These are phyloP conservation scores for Mallateleia sp. DNA, from an alignment of 2,888 invertebrate genomes.

Conservation along the genomic window DNA sequence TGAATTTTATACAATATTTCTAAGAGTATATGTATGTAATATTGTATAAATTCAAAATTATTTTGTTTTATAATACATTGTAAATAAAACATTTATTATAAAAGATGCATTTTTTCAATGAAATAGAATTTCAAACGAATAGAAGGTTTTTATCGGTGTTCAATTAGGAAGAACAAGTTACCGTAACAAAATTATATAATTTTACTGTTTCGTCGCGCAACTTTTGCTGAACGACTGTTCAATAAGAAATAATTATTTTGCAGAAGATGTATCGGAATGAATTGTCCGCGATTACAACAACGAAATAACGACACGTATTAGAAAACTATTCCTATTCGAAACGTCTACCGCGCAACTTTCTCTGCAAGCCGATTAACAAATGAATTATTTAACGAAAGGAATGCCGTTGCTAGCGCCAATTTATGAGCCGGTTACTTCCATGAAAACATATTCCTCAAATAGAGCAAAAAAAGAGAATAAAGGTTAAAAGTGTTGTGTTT, in stretches of 20 bases:
- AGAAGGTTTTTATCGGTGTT: too few relatives aligned
- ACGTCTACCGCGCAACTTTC: constrained; percentile 80
- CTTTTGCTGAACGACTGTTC: neutral
- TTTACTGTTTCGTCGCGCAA: too few relatives aligned
- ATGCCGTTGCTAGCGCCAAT: constrained; percentile 57
- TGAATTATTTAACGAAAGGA: constrained; percentile 82
- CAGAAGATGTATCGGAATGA: constrained; percentile 23
- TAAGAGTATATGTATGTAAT: too few relatives aligned
- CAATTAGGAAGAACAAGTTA: too few relatives aligned
- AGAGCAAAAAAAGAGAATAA: constrained; percentile 55
- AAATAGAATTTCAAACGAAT: too few relatives aligned
- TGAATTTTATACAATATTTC: too few relatives aligned
- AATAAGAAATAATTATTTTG: neutral
- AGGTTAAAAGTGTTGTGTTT: constrained; percentile 36
- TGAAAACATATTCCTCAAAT: constrained; percentile 61
- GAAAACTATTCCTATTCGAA: constrained; percentile 77
- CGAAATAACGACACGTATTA: constrained; percentile 74
- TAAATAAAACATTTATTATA: too few relatives aligned
- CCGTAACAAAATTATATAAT: too few relatives aligned
- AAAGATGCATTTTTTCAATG: too few relatives aligned
- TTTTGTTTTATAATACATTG: too few relatives aligned
- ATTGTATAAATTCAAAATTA: too few relatives aligned
- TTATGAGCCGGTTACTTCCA: constrained; percentile 57
- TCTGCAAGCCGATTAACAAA: constrained; percentile 82
- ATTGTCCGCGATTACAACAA: constrained; percentile 41